Evolutionary conservation across 1,140 invertebrate genomes (phyloP).

Genomic region (Asobara japonica): DNA sequence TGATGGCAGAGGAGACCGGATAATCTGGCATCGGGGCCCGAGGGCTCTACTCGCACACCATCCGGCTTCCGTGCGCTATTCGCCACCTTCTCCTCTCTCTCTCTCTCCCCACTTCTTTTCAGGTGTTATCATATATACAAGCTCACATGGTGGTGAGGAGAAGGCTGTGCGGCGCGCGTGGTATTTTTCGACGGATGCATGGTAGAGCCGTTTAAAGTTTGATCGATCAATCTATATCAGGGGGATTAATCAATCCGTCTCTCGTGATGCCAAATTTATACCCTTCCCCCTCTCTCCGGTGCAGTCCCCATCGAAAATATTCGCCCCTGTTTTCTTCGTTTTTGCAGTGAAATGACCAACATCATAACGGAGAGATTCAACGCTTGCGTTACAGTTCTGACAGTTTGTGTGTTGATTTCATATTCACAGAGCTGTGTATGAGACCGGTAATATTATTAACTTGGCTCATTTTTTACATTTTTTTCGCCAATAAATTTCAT

Average conservation of each 20-base stretch:
- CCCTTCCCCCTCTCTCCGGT: too few relatives aligned
- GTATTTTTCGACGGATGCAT: constrained; percentile 3
- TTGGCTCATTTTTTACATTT: too few relatives aligned
- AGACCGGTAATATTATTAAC: too few relatives aligned
- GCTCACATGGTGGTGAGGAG: neutral
- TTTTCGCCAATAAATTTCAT: too few relatives aligned
- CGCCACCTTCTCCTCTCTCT: neutral
- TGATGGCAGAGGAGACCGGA: neutral
- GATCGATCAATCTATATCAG: constrained; percentile 1
- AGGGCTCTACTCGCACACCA: neutral
- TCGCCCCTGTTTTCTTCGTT: neutral
- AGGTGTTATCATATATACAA: constrained; percentile 4
- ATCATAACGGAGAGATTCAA: too few relatives aligned
- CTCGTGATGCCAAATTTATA: neutral
- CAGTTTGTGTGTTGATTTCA: too few relatives aligned
- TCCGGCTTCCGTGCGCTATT: constrained; percentile 2
- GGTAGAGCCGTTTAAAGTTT: neutral
- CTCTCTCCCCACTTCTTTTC: neutral
- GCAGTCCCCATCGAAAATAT: neutral
- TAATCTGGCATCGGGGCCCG: neutral
- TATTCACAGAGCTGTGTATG: too few relatives aligned
- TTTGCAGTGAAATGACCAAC: too few relatives aligned
- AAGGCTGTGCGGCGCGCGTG: neutral
- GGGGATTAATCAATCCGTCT: neutral
- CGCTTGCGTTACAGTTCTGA: too few relatives aligned